phyloP scores from a whole-genome alignment of 2,797 vertebrate species.

The Phataginus tetradactyla region DNA sequence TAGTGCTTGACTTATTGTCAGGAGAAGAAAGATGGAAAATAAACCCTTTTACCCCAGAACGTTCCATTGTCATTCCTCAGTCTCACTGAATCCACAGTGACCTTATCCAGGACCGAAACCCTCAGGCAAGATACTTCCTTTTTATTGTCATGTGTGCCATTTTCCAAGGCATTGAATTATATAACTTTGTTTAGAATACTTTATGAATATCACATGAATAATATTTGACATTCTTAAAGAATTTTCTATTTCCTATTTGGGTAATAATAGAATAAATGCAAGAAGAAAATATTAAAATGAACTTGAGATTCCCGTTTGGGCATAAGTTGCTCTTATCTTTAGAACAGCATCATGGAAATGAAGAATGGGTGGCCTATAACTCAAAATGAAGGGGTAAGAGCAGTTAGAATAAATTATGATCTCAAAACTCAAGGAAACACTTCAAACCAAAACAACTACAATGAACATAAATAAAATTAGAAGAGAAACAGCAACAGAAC shows the following conservation, averaged over 20 bases:
- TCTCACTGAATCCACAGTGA: too few species aligned
- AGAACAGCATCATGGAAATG: background rate
- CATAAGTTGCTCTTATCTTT: slow-evolving; percentile 9
- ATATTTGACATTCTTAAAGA: background rate
- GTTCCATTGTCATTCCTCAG: too few species aligned
- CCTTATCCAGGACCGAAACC: too few species aligned
- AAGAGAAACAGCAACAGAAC: slow-evolving; percentile 28
- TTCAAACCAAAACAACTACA: slow-evolving; percentile 46
- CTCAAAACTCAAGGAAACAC: slow-evolving; percentile 21
- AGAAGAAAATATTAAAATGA: background rate
- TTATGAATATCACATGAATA: background rate
- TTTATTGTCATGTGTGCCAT: background rate
- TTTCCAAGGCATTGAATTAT: background rate
- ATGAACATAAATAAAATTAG: slow-evolving; percentile 8
- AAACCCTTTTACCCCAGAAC: too few species aligned
- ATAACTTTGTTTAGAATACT: background rate
- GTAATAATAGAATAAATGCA: slow-evolving; percentile 6
- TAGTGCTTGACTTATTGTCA: too few species aligned
- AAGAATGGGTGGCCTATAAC: background rate
- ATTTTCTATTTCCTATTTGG: background rate
- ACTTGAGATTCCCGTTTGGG: background rate
- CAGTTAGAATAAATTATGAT: slow-evolving; percentile 44
- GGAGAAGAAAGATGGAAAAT: too few species aligned
- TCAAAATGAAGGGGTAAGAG: slow-evolving; percentile 18
- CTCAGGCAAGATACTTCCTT: background rate